Evolutionary conservation across 2,888 invertebrate species (phyloP), one percentile per base, ranked within the genome.

Genomic region (Oscheius sp.): DNA sequence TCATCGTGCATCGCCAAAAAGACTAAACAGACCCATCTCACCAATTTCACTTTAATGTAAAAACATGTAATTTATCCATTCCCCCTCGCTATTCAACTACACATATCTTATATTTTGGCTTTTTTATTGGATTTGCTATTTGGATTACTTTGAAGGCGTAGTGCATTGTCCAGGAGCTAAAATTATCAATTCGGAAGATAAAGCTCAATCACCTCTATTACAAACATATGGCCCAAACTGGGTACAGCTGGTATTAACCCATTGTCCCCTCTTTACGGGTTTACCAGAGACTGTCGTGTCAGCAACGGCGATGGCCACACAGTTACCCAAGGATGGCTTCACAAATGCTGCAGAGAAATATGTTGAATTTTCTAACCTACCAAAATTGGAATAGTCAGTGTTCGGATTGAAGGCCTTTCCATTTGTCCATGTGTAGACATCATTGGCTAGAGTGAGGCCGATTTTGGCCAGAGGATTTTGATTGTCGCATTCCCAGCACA

Each of bases 401-500:
- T 56, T 69, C 18, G 69, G 69, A 41, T 69, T 69, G 69, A 69
- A 69, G 41, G 69, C 21, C 55, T 69, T 35, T 69, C 69, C 69
- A 55, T 69, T 69, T 1, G 69, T 69, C 69, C 69, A 69, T 27
- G 69, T 53, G 43, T 69, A 69, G 1, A 25, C 43, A 25, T 69
- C 56, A 7, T 29, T 55, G n/a, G 29, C 29, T 23, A 55, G 25
- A 41, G 23, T 55, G 13, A 69, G 69, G 29, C 69, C 69, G 21
- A 69, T 69, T 43, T 56, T 69, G 18, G 69, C 56, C 43, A 69
- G 23, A 12, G 55, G 21, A 23, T 35, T 55, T 3, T 23, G 23
- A 35, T 69, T 69, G 23, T 69, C 69, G 69, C 69, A 69, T 23
- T 69, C 69, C 69, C 56, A 55, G 69, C 69, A 69, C 29, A 69